These are phyloP conservation scores for Vultur gryphus DNA, from an alignment of 2,797 vertebrate species.

Conservation along the genomic window DNA sequence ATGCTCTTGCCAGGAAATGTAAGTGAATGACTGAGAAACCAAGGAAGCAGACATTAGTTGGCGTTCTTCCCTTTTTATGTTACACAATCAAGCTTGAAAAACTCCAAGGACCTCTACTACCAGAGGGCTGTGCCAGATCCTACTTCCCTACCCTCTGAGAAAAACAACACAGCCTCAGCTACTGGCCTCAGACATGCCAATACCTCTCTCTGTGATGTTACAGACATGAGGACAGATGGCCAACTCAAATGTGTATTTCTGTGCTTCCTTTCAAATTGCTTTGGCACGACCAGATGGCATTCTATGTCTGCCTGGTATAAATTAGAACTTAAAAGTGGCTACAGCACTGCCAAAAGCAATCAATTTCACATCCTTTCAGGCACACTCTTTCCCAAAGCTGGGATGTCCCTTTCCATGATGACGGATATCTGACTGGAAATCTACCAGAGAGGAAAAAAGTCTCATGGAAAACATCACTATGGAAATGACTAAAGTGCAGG, in stretches of 20 bases:
- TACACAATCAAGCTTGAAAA: background rate
- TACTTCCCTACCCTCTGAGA: background rate
- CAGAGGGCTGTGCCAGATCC: background rate
- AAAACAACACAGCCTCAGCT: background rate
- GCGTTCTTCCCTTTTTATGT: background rate
- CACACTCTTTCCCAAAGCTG: background rate
- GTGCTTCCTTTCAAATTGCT: conserved; percentile 30
- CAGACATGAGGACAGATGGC: conserved; percentile 25
- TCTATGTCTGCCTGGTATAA: conserved; percentile 15
- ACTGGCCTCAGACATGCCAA: background rate
- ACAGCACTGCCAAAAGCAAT: conserved; percentile 21
- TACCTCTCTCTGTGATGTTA: background rate
- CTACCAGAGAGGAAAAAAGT: background rate
- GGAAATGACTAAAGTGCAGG: fast-evolving
- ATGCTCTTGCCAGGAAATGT: background rate
- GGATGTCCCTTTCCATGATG: background rate
- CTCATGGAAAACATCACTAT: background rate
- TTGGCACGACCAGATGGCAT: conserved; percentile 19
- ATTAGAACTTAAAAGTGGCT: background rate
- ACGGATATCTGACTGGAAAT: background rate
- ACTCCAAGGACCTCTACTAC: background rate
- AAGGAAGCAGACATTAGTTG: background rate
- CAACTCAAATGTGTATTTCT: background rate
- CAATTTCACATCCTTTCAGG: background rate
- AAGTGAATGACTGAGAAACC: background rate